Evolutionary conservation across 2,888 invertebrate genomes (phyloP).

Genomic region (Alcis repandata): DNA sequence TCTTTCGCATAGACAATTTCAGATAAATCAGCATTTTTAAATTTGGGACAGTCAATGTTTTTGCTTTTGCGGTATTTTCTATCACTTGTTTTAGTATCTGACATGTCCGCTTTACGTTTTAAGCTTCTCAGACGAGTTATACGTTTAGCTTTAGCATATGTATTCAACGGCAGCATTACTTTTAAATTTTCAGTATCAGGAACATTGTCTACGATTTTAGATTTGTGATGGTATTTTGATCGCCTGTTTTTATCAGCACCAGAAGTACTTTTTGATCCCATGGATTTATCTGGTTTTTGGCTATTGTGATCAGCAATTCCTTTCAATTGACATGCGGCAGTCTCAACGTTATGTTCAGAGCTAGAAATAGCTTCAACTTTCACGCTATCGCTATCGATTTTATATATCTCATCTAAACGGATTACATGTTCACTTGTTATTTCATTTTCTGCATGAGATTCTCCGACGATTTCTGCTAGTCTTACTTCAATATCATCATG

Average conservation of each 20-base stretch:
- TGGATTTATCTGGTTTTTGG: neutral
- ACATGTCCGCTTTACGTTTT: slow-evolving; percentile 69
- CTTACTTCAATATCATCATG: slow-evolving; percentile 26
- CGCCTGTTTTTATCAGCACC: neutral
- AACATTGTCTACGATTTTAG: neutral
- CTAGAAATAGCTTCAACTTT: slow-evolving; percentile 9
- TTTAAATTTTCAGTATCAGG: slow-evolving; percentile 46
- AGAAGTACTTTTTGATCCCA: neutral
- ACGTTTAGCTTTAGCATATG: slow-evolving; percentile 59
- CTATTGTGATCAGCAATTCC: neutral
- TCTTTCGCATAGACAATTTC: slow-evolving; percentile 68
- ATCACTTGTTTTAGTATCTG: slow-evolving; percentile 53
- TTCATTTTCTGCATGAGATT: neutral
- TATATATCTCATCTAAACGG: slow-evolving; percentile 15
- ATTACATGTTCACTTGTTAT: neutral
- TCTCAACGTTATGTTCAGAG: neutral
- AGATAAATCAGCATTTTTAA: slow-evolving; percentile 51
- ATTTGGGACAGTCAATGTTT: slow-evolving; percentile 74
- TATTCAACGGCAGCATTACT: slow-evolving; percentile 62
- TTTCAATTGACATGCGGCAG: neutral
- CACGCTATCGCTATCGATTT: neutral
- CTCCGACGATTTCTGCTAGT: slow-evolving; percentile 1
- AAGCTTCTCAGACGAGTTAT: slow-evolving; percentile 41
- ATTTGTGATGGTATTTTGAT: neutral
- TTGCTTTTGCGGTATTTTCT: slow-evolving; percentile 76